Conservation (phyloP, 2,888 invertebrate genomes). For the Apotomis capreana region DNA sequence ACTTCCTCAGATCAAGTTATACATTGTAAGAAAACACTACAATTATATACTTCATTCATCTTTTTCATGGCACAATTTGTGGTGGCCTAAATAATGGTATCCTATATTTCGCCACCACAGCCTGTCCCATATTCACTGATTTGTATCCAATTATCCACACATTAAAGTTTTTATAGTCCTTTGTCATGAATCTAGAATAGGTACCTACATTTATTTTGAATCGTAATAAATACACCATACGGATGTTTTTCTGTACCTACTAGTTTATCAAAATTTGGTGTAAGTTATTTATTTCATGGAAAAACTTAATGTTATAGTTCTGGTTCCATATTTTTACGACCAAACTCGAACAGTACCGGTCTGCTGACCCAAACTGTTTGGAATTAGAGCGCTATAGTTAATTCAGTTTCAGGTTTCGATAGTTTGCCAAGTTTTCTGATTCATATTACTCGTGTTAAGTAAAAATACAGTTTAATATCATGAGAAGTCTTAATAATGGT, state of each 20-base stretch:
- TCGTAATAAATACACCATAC: not conserved
- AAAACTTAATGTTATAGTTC: not conserved
- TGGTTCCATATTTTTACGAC: not conserved
- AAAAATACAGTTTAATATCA: too few species aligned
- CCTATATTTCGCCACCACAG: not conserved
- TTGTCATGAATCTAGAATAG: not conserved
- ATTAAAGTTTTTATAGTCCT: not conserved
- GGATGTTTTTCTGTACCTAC: not conserved
- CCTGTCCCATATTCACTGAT: not conserved
- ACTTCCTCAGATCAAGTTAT: too few species aligned
- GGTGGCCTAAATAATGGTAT: too few species aligned
- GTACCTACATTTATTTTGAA: not conserved
- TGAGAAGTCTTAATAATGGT: too few species aligned
- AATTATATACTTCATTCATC: too few species aligned
- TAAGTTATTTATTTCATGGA: not conserved
- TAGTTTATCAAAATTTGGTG: not conserved
- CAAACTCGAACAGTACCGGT: not conserved
- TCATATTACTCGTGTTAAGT: too few species aligned
- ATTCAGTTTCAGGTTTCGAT: not conserved
- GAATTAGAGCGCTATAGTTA: not conserved
- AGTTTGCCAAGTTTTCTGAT: not conserved
- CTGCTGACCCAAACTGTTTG: not conserved
- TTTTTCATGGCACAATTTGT: too few species aligned
- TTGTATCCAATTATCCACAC: not conserved
- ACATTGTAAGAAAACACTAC: too few species aligned